Base-by-base conservation (phyloP, 2,888 invertebrate species). In the Scrobipalpa atriplicella region DNA sequence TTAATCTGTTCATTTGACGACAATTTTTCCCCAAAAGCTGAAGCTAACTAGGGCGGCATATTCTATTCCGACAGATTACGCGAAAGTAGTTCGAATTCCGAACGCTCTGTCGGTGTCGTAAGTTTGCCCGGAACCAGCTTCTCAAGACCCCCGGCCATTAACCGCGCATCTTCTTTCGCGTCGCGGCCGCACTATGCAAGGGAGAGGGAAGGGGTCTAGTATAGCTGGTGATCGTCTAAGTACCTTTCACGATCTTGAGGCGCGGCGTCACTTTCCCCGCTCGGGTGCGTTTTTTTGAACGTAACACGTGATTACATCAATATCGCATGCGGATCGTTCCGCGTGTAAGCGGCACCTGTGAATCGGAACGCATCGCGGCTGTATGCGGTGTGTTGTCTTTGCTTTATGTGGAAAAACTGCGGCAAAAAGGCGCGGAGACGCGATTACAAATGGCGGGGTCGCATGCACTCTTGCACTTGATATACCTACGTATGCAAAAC, bases 81-180 rank as follows among this genome's bases (percentile, higher is more conserved):
- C 90, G 90, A 91, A 92, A 91, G 90, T 91, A 89, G 90, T 87
- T 87, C 90, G 89, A 91, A 92, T 89, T 88, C 89, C 89, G 81
- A 85, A 82, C 85, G 82, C 79, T 83, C 76, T 75, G 73, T 36
- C 73, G 76, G 86, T 91, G 90, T 90, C 87, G 91, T 90, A 91
- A 91, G 90, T 85, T 79, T 77, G 79, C 74, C 68, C 73, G 61
- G 54, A 77, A 73, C 89, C 89, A 85, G 68, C 69, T 47, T 67
- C 80, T 68, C 64, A 67, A 74, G 90, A 86, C 72, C 90, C 73
- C 73, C 77, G 78, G 75, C 81, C 81, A 84, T 85, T 83, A 80
- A 81, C 78, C 77, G 70, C 69, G 66, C 71, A 70, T 73, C 75
- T 73, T 73, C 71, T 43, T 66, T 66, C 67, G 65, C 64, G 72